Evolutionary conservation across 2,888 invertebrate species (phyloP), one percentile per base, ranked within the genome.

Genomic region (Caenorhabditis uteleia): DNA sequence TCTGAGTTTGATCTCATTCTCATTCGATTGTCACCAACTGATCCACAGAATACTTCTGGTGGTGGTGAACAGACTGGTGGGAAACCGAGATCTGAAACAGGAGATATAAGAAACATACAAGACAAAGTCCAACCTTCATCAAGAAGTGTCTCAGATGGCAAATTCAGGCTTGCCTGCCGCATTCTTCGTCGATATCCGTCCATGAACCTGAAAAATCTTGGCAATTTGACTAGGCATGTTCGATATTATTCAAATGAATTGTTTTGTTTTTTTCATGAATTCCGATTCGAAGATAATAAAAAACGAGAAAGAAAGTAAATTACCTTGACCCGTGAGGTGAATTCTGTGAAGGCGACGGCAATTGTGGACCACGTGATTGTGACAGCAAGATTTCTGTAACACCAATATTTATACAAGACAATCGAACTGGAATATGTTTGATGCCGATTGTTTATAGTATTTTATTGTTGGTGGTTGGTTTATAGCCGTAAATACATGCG

Each of bases 21-120:
- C 58, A 58, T 58, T n/a, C 55, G 64, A 50, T 64, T 64, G 12
- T 55, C 64, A 21, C 49, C 33, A 3, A 64, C 40, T 16, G 58
- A 58, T 1, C 64, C 64, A 14, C 58, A 58, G 34, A 54, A 70
- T 8, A 65, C 51, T 33, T 70, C 70, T 3, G 70, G 70, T 8
- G 70, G 70, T 27, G 70, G 70, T 1, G 70, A 68, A 42, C 70
- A 70, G 25, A 70, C 59, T 27, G 70, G 70, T 10, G 70, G 70
- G 29, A 57, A 68, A 14, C 70, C 70, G 47, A 70, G 58, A 31
- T 68, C 70, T 55, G 34, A 36, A 31, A 38, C 6, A 29, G 12
- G 29, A 6, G 29, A 29, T 8, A 8, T 38, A 20, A 10, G 6
- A 8, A 6, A 38, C 14, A n/a, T 38, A 10, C 6, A n/a, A 38